Base-by-base conservation (phyloP, 1,140 invertebrate genomes). In the Callitettix versicolor region DNA sequence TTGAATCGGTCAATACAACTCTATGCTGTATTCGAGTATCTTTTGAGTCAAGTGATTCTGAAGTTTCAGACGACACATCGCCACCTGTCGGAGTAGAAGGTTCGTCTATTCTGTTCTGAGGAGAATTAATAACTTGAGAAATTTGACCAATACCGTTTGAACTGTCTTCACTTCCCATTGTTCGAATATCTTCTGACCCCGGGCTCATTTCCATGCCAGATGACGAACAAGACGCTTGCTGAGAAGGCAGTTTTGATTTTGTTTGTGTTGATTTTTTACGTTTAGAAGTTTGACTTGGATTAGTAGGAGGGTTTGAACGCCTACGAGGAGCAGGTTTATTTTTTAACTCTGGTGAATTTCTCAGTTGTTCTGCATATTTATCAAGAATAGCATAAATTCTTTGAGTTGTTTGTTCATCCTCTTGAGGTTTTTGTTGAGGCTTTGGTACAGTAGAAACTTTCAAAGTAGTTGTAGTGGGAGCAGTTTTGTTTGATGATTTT, bases 391-490 rank as follows among this genome's bases (percentile, higher is more conserved):
- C 85, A 55, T 87, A 79, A 55, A 89, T 88, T 50, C 85, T 74
- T 64, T 87, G 84, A 1, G 84, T 84, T 0, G 85, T 88, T 64
- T 87, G 82, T 65, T 88, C 85, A 63, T 88, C 85, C 69, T 88
- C 86, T 60, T 85, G 77, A 1, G 84, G 82, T 66, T 88, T 88
- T 60, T 85, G 85, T 55, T 79, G 74, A 1, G 84, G 80, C 52
- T 81, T 78, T 9, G 82, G 77, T 14, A 83, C 76, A 3, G 79
- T 77, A 21, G 80, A 78, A 1, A 81, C 68, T 68, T 84, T 85
- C 12, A 59, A 62, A 5, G 73, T 71, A 24, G 79, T 72, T 48
- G 78, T 76, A 0, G 78, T 68, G 54, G 72, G 70, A 0, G 71
- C 68, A 64, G 76, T 76, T 33, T 65, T 56, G 52, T 71, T 72